Evolutionary conservation across 2,888 invertebrate genomes (phyloP).

Genomic region (Anthophora plumipes): DNA sequence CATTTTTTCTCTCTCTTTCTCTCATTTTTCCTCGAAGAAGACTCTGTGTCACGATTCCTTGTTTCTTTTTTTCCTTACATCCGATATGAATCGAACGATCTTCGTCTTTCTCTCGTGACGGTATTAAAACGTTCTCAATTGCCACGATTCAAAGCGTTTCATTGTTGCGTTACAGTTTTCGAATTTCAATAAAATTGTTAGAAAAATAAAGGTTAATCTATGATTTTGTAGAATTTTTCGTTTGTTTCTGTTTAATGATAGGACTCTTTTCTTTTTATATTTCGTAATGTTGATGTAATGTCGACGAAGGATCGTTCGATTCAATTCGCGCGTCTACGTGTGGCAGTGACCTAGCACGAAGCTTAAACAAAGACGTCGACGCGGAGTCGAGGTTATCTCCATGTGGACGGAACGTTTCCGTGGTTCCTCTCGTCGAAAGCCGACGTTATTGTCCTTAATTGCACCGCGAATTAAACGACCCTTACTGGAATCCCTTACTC

Average conservation of each 20-base stretch:
- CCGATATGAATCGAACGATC: constrained; percentile 34
- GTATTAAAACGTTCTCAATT: too few species aligned
- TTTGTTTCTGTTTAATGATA: neutral
- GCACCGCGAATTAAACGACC: constrained; percentile 58
- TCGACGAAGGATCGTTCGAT: constrained; percentile 34
- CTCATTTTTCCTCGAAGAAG: neutral
- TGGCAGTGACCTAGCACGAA: constrained; percentile 55
- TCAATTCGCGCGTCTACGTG: constrained; percentile 26
- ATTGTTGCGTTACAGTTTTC: too few species aligned
- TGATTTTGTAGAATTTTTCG: neutral
- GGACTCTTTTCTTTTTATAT: neutral
- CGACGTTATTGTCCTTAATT: constrained; percentile 73
- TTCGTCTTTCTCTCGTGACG: neutral
- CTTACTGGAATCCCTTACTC: constrained; percentile 16
- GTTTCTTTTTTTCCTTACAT: too few species aligned
- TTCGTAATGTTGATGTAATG: neutral
- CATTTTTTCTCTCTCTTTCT: neutral
- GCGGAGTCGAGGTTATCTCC: constrained; percentile 56
- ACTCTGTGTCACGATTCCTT: constrained; percentile 14
- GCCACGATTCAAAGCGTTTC: too few species aligned
- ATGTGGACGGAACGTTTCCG: constrained; percentile 72
- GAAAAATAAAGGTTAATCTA: too few species aligned
- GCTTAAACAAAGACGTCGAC: constrained; percentile 60
- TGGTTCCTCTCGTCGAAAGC: constrained; percentile 68
- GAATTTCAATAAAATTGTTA: too few species aligned